Base-by-base conservation (phyloP, 2,888 invertebrate species). In the Cerastis rubricosa region DNA sequence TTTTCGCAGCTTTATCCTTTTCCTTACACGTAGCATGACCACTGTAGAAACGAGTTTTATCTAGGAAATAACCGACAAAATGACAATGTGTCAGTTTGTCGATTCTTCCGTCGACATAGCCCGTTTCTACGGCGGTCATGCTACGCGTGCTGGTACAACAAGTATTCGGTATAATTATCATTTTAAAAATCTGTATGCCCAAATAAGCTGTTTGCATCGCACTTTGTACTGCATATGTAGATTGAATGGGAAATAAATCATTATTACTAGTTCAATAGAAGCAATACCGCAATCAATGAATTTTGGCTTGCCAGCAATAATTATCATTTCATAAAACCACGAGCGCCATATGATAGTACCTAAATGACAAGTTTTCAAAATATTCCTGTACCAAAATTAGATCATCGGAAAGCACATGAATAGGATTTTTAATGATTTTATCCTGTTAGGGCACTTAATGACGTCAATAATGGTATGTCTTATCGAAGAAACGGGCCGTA, bases 401-500 rank as follows among this genome's bases (percentile, higher is more conserved):
- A 68, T 45, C 71, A 68, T 83, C 5, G 22, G 14, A 9, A 40
- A 17, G 17, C 8, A 14, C 49, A 61, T 45, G 25, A 4, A 57
- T 69, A 57, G 19, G 22, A 25, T 71, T 83, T 83, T 68, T 76
- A 51, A 51, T 51, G 19, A 57, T 64, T 71, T 73, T 83, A 59
- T 69, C 84, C 80, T 84, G 54, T 7, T 71, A 14, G 29, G 35
- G 17, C 19, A n/a, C 0, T 43, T 68, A 29, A 0, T 81, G 85
- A 85, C 85, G 85, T 77, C 81, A 71, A 68, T 68, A 8, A 19
- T 29, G 22, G 12, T 43, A 14, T 6, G 14, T 57, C 35, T 69
- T 77, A 80, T 77, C 83, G 63, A 11, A 45, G n/a, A 29, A 14
- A 35, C 61, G 25, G 51, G 35, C 51, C 43, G 49, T 72, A 69